Conservation (phyloP, 1,140 invertebrate genomes). For the Drosophila kurseongensis region DNA sequence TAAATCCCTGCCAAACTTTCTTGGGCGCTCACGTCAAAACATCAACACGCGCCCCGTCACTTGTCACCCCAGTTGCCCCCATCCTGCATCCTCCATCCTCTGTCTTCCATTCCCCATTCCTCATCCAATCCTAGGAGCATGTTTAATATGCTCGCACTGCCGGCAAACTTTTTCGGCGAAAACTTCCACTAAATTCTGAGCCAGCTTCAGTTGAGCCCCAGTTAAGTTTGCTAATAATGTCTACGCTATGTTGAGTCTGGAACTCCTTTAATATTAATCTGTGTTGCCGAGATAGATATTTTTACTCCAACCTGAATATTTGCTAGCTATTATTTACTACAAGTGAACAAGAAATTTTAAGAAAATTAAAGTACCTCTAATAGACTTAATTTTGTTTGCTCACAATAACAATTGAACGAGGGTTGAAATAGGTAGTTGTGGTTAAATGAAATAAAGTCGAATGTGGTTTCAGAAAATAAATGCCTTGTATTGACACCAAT, state of each 20-base stretch:
- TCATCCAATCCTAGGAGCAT: conserved; percentile 34
- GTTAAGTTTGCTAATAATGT: conserved; percentile 81
- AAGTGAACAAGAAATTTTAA: background rate
- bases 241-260: conserved; percentile 38
- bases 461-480: background rate
- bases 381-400: background rate
- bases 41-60: conserved; percentile 71
- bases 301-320: background rate
- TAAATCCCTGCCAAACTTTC: conserved; percentile 63
- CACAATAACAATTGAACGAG: background rate
- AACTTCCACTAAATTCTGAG: conserved; percentile 51
- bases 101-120: no score
- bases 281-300: background rate
- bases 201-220: conserved; percentile 46
- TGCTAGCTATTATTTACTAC: background rate
- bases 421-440: background rate
- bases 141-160: conserved; percentile 76
- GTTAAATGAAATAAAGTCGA: background rate
- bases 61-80: conserved; percentile 35
- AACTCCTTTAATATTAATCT: conserved; percentile 30
- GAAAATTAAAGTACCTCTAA: background rate
- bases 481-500: background rate
- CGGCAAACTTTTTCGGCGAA: conserved; percentile 71
- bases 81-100: background rate
- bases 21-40: conserved; percentile 75